Conservation (phyloP, 2,888 invertebrate genomes). For the Ectropis crepuscularia region DNA sequence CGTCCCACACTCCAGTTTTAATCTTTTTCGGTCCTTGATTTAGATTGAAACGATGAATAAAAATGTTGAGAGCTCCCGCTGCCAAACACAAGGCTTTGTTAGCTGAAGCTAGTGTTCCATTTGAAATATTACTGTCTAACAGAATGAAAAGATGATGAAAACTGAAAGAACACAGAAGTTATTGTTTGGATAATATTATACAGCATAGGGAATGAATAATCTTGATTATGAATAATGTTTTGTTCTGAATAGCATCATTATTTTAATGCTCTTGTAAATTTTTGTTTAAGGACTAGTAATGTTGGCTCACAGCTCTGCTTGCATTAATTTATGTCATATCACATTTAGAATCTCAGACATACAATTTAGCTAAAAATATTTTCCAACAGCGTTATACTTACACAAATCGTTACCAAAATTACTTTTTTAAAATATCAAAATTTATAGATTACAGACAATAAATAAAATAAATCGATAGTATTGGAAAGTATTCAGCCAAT, state of each 20-base stretch:
- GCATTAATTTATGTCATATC: no score
- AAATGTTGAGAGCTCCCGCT: conserved; percentile 26
- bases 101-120: conserved; percentile 24
- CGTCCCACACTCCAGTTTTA: neutral
- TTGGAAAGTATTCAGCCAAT: no score
- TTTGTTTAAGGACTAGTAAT: no score
- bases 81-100: conserved; percentile 35
- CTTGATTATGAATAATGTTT: neutral
- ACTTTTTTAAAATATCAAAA: no score
- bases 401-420: no score
- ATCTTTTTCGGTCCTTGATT: conserved; percentile 5
- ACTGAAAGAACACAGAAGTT: conserved; percentile 11
- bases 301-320: no score
- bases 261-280: no score
- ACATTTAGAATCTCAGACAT: no score
- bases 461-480: no score
- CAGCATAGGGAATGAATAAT: neutral
- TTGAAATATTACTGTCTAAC: conserved; percentile 28
- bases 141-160: conserved; percentile 30
- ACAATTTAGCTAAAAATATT: no score
- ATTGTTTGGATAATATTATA: conserved; percentile 12
- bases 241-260: neutral
- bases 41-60: conserved; percentile 28
- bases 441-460: no score
- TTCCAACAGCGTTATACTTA: no score